Base-by-base conservation (phyloP, 1,140 invertebrate genomes). In the Drosophila biarmipes region DNA sequence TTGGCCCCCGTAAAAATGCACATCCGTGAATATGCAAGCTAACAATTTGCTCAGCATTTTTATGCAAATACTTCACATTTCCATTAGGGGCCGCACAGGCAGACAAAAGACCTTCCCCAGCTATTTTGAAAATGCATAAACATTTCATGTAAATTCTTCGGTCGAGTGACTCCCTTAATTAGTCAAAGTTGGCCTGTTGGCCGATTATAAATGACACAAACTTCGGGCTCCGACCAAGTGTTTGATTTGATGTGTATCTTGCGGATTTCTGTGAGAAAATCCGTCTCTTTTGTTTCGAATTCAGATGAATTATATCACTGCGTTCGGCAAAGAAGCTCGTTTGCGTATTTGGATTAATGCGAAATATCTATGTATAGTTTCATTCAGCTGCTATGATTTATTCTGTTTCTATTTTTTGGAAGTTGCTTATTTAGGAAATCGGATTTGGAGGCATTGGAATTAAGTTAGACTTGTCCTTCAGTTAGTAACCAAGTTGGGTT, bases 191-290 rank as follows among this genome's bases (percentile, higher is more conserved):
- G 40, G 10, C 56, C 46, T 19, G 43, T 53, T 58, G 58, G 76
- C 56, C 46, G 66, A 77, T 80, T 61, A 77, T 86, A 58, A 86
- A 80, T 77, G 73, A 61, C 54, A 75, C 59, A 38, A 77, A 68
- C 40, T 37, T 64, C 14, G 46, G 43, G 35, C 42, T 54, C 38
- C 24, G 19, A 59, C 51, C 42, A 35, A 49, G 35, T 34, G 29
- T 31, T 38, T 37, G 45, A 73, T 51, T 29, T 35, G 53, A 74
- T 56, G 17, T 35, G 56, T 46, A 74, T 64, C 51, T 52, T 2
- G 6, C 31, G 17, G 49, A 31, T 68, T 45, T 51, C 45, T 53
- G 27, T 51, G 49, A 37, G 43, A 51, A 74, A 56, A 51, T 48
- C 31, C 10, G n/a, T 37, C 46, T 45, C 67, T 51, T 27, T 73